Base-by-base conservation (phyloP, 2,888 invertebrate species). In the Scrobipalpa costella region DNA sequence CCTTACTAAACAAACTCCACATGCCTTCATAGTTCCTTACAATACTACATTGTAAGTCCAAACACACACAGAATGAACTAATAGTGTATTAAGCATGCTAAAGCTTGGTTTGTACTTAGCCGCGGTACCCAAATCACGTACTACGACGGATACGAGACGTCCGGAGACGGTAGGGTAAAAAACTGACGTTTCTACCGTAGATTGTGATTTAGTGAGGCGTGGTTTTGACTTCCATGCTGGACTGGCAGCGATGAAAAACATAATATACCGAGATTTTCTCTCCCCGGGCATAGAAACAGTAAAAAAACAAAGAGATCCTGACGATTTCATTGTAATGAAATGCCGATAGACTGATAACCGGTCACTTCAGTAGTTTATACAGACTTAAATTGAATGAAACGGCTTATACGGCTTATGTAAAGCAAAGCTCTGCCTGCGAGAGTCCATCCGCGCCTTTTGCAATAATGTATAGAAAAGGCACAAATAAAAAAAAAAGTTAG, bases 71-170 rank as follows among this genome's bases (percentile, higher is more conserved):
- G 70, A 75, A 77, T 80, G 77, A 80, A 79, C 79, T 84, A 83
- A 85, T 83, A 83, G 72, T 70, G 75, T 78, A 85, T 87, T 85
- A 86, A 81, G 83, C 79, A 88, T 88, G 85, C 88, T 82, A 68
- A 76, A 71, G 75, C 73, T 69, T 67, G 69, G 75, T 76, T 76
- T 78, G 78, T 77, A 71, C 70, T 79, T 74, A 81, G 81, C 82
- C 80, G 73, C 69, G 74, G 74, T 73, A 84, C 79, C 71, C 82
- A 69, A 80, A 83, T 89, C 90, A 90, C 90, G 90, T 60, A 78
- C 80, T 68, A 66, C 69, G 73, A 72, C 89, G 90, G 89, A 89
- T 86, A 86, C 78, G 80, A 82, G 86, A 84, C 89, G 89, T 89
- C 89, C 88, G 85, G 59, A 38, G 57, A 63, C 67, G 58, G 21